Conservation (phyloP, 64 coral and sea anemone species). For the Hydrozoanthus tunicans region DNA sequence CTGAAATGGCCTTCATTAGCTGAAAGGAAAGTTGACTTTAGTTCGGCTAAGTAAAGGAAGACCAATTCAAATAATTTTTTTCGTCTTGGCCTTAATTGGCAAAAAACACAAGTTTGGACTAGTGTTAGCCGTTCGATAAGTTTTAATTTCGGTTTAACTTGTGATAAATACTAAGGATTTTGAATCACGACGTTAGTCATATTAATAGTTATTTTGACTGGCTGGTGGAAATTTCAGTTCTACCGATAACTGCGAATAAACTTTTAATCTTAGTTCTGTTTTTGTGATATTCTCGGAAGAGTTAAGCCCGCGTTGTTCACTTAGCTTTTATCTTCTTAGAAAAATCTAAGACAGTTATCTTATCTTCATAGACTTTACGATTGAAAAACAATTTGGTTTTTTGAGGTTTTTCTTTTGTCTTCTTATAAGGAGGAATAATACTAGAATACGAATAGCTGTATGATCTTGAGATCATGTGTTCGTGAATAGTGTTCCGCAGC, state of each 20-base stretch:
- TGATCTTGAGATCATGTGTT: conserved; percentile 87
- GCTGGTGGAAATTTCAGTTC: not conserved
- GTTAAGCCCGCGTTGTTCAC: no score
- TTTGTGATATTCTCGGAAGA: not conserved
- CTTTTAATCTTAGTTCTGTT: not conserved
- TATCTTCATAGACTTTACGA: conserved; percentile 82
- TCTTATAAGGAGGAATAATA: conserved; percentile 81
- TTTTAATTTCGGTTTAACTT: not conserved
- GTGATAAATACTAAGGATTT: not conserved
- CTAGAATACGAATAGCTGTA: conserved; percentile 80
- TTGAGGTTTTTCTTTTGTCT: conserved; percentile 64
- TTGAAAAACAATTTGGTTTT: conserved; percentile 83
- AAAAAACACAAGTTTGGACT: not conserved
- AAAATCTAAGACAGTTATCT: conserved; percentile 75
- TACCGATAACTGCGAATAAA: not conserved
- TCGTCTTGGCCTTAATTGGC: not conserved
- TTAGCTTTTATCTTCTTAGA: conserved; percentile 28
- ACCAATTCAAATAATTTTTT: not conserved
- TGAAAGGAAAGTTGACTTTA: not conserved
- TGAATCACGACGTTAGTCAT: no score
- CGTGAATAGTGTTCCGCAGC: conserved; percentile 75
- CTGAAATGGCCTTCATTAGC: not conserved
- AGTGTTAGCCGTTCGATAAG: not conserved
- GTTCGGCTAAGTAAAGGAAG: no score
- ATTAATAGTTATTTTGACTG: not conserved